Evolutionary conservation across 2,888 invertebrate genomes (phyloP).

Genomic region (Tetramorium bicarinatum): DNA sequence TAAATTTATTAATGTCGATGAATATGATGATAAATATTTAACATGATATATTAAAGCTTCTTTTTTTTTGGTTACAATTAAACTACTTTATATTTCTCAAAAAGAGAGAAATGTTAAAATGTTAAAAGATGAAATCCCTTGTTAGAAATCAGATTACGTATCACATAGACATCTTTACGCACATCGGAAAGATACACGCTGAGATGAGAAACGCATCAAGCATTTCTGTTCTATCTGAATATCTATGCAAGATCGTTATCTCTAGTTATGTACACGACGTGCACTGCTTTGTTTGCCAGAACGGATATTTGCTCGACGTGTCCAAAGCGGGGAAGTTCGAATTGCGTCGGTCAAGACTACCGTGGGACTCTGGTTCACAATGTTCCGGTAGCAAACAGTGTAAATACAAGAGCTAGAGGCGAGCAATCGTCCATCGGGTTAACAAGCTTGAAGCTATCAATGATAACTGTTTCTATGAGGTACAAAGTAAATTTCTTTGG

Average conservation of each 20-base stretch:
- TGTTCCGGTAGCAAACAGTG: conserved; percentile 45
- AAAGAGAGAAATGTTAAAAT: neutral
- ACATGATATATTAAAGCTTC: neutral
- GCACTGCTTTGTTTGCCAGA: conserved; percentile 58
- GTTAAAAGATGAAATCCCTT: neutral
- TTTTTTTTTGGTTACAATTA: neutral
- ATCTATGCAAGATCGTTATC: conserved; percentile 43
- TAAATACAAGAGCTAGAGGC: conserved; percentile 11
- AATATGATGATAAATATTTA: neutral
- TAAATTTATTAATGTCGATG: neutral
- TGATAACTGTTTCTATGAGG: neutral
- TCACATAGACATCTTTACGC: neutral
- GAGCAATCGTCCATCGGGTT: conserved; percentile 9
- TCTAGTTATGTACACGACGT: conserved; percentile 46
- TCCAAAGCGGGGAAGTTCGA: conserved; percentile 59
- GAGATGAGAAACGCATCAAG: neutral
- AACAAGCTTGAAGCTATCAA: conserved; percentile 40
- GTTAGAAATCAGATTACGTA: neutral
- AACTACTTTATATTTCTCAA: neutral
- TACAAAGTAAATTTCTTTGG: neutral
- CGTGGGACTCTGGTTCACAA: conserved; percentile 53
- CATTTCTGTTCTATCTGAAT: conserved; percentile 18
- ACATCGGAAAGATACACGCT: neutral
- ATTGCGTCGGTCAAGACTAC: conserved; percentile 66
- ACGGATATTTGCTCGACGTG: conserved; percentile 60